Evolutionary conservation across 2,888 invertebrate species (phyloP).

Genomic region (Clivina fossor): DNA sequence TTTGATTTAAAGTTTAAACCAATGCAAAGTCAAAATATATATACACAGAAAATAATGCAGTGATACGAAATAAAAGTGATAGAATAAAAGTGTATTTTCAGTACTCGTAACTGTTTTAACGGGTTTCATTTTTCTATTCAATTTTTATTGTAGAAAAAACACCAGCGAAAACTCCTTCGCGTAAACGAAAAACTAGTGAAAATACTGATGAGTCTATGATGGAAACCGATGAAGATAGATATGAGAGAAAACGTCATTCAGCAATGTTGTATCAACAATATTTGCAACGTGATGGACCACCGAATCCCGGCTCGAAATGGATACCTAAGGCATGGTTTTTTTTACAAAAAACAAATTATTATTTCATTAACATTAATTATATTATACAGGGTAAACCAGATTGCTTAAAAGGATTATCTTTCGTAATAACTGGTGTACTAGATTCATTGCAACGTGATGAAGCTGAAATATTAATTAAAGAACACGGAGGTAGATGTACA

Average conservation of each 20-base stretch:
- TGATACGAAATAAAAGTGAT: too few species aligned
- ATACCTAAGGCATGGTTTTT: slow-evolving; percentile 68
- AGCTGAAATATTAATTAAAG: slow-evolving; percentile 69
- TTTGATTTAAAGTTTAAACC: too few species aligned
- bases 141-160: slow-evolving; percentile 47
- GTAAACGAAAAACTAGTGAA: slow-evolving; percentile 45
- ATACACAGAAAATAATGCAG: too few species aligned
- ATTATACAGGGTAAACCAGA: slow-evolving; percentile 65
- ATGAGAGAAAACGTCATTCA: slow-evolving; percentile 66
- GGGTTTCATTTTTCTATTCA: too few species aligned
- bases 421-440: slow-evolving; percentile 81
- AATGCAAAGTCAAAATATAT: too few species aligned
- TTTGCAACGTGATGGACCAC: slow-evolving; percentile 75
- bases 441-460: slow-evolving; percentile 87
- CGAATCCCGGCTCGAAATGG: slow-evolving; percentile 79
- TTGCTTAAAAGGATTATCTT: slow-evolving; percentile 70
- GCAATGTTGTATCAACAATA: slow-evolving; percentile 73
- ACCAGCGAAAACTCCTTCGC: slow-evolving; percentile 41
- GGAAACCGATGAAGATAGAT: slow-evolving; percentile 66
- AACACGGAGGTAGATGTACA: slow-evolving; percentile 80
- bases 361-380: neutral
- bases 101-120: too few species aligned
- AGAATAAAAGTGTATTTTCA: too few species aligned
- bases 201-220: slow-evolving; percentile 48
- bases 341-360: slow-evolving; percentile 11